Conservation (phyloP, 2,888 invertebrate species). For the Mimumesa dahlbomi region DNA sequence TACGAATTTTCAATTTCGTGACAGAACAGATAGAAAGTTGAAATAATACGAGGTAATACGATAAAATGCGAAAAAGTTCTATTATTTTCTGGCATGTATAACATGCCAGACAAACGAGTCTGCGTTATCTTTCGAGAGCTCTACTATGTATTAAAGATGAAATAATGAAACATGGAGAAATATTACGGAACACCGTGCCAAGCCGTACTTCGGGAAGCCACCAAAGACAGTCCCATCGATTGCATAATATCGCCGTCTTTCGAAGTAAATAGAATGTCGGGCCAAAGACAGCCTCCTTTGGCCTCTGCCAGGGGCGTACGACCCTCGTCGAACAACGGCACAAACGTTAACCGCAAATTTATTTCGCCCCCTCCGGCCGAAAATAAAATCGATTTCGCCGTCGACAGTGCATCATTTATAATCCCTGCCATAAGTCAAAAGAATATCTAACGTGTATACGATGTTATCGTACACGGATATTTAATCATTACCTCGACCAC, state of each 20-base stretch:
- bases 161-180: conserved; percentile 30
- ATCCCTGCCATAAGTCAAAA: too few species aligned
- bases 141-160: conserved; percentile 10
- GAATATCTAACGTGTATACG: too few species aligned
- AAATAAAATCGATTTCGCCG: conserved; percentile 55
- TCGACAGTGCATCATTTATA: too few species aligned
- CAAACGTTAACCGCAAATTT: conserved; percentile 70
- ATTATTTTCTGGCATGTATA: too few species aligned
- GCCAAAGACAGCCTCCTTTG: conserved; percentile 37
- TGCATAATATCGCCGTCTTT: conserved; percentile 75
- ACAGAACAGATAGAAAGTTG: too few species aligned
- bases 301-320: conserved; percentile 23
- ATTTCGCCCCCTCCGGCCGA: conserved; percentile 52
- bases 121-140: too few species aligned
- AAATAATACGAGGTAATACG: too few species aligned
- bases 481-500: too few species aligned
- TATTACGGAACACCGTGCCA: background rate
- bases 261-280: conserved; percentile 73
- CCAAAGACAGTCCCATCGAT: conserved; percentile 58
- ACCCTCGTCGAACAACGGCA: conserved; percentile 40
- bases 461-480: too few species aligned
- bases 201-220: conserved; percentile 3
- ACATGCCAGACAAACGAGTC: too few species aligned
- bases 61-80: too few species aligned
- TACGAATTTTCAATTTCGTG: too few species aligned